Conservation (phyloP, 2,888 invertebrate genomes). For the Nemotelus nigrinus region DNA sequence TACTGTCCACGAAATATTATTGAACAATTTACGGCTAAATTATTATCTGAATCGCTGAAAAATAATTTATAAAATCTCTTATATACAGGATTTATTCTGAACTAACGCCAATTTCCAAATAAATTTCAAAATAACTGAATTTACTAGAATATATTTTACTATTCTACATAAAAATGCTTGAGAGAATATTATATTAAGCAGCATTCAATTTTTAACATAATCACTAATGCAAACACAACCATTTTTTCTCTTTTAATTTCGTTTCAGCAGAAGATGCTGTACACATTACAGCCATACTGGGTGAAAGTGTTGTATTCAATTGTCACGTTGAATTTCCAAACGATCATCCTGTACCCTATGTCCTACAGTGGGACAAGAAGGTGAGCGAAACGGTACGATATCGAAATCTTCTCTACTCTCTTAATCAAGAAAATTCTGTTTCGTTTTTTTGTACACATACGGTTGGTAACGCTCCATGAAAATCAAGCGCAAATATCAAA, state of each 20-base stretch:
- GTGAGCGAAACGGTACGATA: slow-evolving; percentile 96
- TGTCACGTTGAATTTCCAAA: slow-evolving; percentile 97
- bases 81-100: too few relatives aligned
- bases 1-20: too few relatives aligned
- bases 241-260: slow-evolving; percentile 23
- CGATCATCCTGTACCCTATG: slow-evolving; percentile 95
- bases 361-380: slow-evolving; percentile 99
- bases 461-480: slow-evolving; percentile 44
- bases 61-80: too few relatives aligned
- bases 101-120: too few relatives aligned
- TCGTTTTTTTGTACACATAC: slow-evolving; percentile 47
- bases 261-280: slow-evolving; percentile 77
- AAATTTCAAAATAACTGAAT: too few relatives aligned
- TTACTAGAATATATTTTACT: too few relatives aligned
- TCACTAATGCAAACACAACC: too few relatives aligned
- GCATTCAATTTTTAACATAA: too few relatives aligned
- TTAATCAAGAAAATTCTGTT: slow-evolving; percentile 62
- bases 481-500: slow-evolving; percentile 51
- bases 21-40: too few relatives aligned
- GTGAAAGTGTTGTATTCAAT: slow-evolving; percentile 97
- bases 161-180: too few relatives aligned
- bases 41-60: too few relatives aligned
- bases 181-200: too few relatives aligned
- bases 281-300: slow-evolving; percentile 96
- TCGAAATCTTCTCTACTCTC: slow-evolving; percentile 70